Evolutionary conservation across 2,113 vertebrate species (phyloP), one percentile per base, ranked within the genome.

Genomic region (Oophaga pumilio): DNA sequence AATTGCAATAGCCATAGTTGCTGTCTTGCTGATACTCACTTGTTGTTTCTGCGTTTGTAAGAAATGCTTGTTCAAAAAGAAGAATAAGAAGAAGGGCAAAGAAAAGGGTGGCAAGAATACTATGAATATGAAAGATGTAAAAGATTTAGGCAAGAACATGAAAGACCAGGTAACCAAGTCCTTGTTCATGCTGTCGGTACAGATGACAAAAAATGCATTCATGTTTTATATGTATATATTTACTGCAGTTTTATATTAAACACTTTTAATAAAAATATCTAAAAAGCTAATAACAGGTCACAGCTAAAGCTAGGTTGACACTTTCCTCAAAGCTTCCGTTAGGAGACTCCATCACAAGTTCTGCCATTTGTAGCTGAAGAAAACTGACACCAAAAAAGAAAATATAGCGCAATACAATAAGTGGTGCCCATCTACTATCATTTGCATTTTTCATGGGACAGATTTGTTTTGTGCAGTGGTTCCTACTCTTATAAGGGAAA

Each of bases 71-170:
- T 98, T 99, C 95, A 99, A 99, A 96, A 99, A 99, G 97, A 99
- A 99, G 95, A 99, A 99, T 95, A 99, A 99, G 96, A 99, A 99
- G 98, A 99, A 99, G 96, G 97, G 97, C 88, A 99, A 99, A 91
- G 98, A 99, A 93, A 99, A 99, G 95, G 98, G 96, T 90, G 96
- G 98, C 85, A 99, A 99, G 92, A 99, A 99, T 88, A 98, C 98
- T 93, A 99, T 99, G 91, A 99, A 99, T 94, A 99, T 99, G 98
- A 99, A 96, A 95, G 98, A 99, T 78, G 98, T 99, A 86, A 97
- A 96, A 88, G 98, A 99, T 84, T 95, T 97, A 91, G 94, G 95
- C 91, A 99, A 98, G 95, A 95, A 93, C 89, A 94, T 95, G 93
- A 98, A 97, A 93, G 97, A 96, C 64, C 95, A 99, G 98, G 98